Evolutionary conservation across 1,140 invertebrate species (phyloP).

Genomic region (Homalodisca vitripennis): DNA sequence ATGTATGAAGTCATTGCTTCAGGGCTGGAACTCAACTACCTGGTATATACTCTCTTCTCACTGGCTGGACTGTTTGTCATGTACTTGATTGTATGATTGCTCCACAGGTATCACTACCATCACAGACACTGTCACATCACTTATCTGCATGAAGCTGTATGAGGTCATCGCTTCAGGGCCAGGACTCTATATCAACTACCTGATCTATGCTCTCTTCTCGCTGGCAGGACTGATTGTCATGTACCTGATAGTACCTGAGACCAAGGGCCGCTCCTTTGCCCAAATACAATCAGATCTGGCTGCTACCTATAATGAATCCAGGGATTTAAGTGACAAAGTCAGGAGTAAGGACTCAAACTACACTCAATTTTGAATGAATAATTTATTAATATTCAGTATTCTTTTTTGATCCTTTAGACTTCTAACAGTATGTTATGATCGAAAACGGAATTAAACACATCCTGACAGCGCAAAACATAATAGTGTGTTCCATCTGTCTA

Average conservation of each 20-base stretch:
- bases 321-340: too few relatives aligned
- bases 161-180: constrained; percentile 57
- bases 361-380: too few relatives aligned
- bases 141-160: constrained; percentile 59
- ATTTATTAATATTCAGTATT: too few relatives aligned
- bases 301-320: too few relatives aligned
- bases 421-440: too few relatives aligned
- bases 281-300: constrained; percentile 73
- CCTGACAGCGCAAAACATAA: too few relatives aligned
- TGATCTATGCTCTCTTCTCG: constrained; percentile 72
- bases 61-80: constrained; percentile 45
- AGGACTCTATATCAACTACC: constrained; percentile 67
- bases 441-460: too few relatives aligned
- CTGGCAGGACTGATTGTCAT: constrained; percentile 69
- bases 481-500: too few relatives aligned
- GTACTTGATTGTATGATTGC: neutral
- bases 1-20: constrained; percentile 60
- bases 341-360: too few relatives aligned
- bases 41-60: constrained; percentile 73
- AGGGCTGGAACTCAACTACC: constrained; percentile 67
- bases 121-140: constrained; percentile 18
- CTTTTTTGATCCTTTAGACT: too few relatives aligned
- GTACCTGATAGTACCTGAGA: constrained; percentile 80
- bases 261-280: constrained; percentile 82
- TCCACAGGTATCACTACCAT: constrained; percentile 20